These are phyloP conservation scores for Dascillus cervinus DNA, from an alignment of 2,888 invertebrate genomes.

Conservation along the genomic window DNA sequence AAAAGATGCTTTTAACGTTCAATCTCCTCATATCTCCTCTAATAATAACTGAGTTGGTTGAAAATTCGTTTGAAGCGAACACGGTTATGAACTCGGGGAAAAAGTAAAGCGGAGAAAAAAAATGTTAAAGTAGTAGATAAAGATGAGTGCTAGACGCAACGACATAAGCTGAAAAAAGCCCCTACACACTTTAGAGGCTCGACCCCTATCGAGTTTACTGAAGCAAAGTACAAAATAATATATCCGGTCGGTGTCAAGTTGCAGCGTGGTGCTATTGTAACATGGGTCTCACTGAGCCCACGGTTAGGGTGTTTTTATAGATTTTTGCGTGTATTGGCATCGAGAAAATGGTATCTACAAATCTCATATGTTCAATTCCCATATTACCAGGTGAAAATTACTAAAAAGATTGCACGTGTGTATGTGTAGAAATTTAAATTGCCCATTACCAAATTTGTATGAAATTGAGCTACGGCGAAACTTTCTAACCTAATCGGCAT, in stretches of 20 bases:
- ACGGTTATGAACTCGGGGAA: too few species aligned
- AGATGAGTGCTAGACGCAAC: conserved; percentile 2
- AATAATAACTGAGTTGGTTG: too few species aligned
- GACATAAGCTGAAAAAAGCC: conserved; percentile 5
- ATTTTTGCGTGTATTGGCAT: conserved; percentile 18
- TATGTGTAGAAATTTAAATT: conserved; percentile 9
- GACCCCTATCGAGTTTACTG: conserved; percentile 14
- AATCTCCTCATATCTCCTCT: too few species aligned
- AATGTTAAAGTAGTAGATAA: too few species aligned
- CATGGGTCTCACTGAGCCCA: conserved; percentile 9
- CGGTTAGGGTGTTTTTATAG: conserved; percentile 10
- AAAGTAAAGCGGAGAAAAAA: too few species aligned
- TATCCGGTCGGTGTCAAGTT: conserved; percentile 23
- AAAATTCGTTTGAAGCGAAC: too few species aligned
- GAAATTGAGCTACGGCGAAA: background rate
- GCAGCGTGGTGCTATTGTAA: conserved; percentile 18
- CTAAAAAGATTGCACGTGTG: conserved; percentile 15
- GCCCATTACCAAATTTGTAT: background rate
- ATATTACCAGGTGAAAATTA: conserved; percentile 17
- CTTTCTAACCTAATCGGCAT: too few species aligned
- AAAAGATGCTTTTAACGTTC: too few species aligned
- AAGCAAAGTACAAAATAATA: conserved; percentile 19
- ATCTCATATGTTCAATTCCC: conserved; percentile 24
- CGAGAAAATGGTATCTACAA: conserved; percentile 16
- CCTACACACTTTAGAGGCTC: conserved; percentile 7